Percentiles rank a stretch among this genome's conserved stretches.
Conservation (phyloP, 2,888 invertebrate species). For the Oligia strigilis region DNA sequence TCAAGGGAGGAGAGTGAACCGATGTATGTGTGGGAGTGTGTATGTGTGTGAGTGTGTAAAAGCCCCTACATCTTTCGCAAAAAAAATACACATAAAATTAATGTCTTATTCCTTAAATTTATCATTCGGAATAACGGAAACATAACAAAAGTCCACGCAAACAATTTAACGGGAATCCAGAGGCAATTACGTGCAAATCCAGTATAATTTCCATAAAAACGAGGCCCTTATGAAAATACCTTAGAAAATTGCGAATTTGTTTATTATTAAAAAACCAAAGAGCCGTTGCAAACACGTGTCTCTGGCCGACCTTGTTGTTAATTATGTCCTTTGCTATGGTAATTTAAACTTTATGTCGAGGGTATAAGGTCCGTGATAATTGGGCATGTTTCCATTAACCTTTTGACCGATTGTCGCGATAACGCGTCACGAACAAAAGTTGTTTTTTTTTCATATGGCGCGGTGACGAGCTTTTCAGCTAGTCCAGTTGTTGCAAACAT, state of each 20-base stretch:
- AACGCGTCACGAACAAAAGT: slow-evolving; percentile 56
- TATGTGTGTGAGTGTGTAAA: too few species aligned
- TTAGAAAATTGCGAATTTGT: slow-evolving; percentile 54
- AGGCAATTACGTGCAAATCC: slow-evolving; percentile 59
- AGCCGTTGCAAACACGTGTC: slow-evolving; percentile 54
- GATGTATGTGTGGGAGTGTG: too few species aligned
- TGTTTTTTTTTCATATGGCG: slow-evolving; percentile 39
- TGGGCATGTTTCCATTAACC: slow-evolving; percentile 46
- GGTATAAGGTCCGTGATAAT: slow-evolving; percentile 38
- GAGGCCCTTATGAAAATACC: slow-evolving; percentile 47
- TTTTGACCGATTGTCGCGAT: slow-evolving; percentile 58
- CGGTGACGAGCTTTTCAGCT: slow-evolving; percentile 18
- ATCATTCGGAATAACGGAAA: slow-evolving; percentile 56
- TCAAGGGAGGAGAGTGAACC: too few species aligned
- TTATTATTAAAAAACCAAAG: slow-evolving; percentile 60
- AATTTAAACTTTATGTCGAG: slow-evolving; percentile 36
- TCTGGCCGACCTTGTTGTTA: slow-evolving; percentile 57
- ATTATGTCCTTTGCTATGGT: slow-evolving; percentile 45
- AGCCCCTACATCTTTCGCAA: slow-evolving; percentile 7
- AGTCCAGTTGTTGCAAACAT: slow-evolving; percentile 35
- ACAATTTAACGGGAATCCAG: slow-evolving; percentile 54
- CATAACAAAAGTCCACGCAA: slow-evolving; percentile 44
- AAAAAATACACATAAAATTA: slow-evolving; percentile 41
- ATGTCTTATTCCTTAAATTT: slow-evolving; percentile 51
- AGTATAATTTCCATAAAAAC: slow-evolving; percentile 56